These are phyloP conservation scores for Hoplias malabaricus DNA, from an alignment of 2,113 vertebrate species.

Conservation along the genomic window DNA sequence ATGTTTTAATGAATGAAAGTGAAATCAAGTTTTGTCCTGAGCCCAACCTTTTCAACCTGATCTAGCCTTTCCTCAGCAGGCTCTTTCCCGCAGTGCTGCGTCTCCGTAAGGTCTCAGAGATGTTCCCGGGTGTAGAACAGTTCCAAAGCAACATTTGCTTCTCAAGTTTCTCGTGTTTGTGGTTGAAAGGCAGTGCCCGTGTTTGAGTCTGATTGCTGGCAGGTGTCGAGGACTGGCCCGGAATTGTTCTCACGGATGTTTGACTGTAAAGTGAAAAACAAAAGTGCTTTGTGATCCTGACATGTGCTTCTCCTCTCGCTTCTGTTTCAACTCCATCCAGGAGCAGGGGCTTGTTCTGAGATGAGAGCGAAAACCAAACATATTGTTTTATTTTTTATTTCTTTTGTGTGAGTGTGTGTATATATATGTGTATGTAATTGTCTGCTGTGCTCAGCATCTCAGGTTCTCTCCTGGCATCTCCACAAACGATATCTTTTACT, in stretches of 20 bases:
- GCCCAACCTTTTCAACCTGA: too few species aligned
- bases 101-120: neutral
- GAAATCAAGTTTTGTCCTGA: too few species aligned
- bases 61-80: too few species aligned
- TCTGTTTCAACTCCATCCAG: neutral
- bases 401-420: too few species aligned
- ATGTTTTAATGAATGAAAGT: too few species aligned
- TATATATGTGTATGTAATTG: neutral
- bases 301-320: neutral
- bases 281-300: neutral
- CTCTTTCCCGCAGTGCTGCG: too few species aligned
- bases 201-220: neutral
- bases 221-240: neutral
- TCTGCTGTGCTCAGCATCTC: slow-evolving; percentile 1
- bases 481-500: slow-evolving; percentile 24
- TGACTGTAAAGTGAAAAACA: neutral
- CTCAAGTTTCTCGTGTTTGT: neutral
- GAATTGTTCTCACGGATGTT: neutral
- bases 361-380: neutral
- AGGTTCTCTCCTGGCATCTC: neutral
- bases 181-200: neutral
- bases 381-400: too few species aligned
- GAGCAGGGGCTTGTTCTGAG: neutral
- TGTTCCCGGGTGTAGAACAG: neutral
- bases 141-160: neutral